Conservation (phyloP, 2,113 vertebrate species). For the Pyrgilauda ruficollis region DNA sequence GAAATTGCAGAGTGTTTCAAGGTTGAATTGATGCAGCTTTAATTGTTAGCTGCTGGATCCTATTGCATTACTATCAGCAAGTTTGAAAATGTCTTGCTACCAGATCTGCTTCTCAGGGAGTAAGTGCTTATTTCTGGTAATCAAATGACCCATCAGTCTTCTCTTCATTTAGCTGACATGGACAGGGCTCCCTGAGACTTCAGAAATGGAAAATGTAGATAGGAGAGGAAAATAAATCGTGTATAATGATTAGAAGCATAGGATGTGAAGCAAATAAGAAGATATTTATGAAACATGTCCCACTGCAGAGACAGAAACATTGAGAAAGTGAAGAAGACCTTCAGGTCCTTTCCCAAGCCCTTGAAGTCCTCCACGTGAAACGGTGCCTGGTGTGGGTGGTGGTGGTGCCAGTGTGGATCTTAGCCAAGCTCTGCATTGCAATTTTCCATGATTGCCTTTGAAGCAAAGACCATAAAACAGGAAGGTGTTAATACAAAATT, state of each 20-base stretch:
- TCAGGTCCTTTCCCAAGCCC: not conserved
- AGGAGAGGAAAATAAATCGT: not conserved
- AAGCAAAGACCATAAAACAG: not conserved
- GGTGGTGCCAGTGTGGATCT: not conserved
- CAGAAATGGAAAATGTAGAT: not conserved
- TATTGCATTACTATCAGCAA: conserved; percentile 50
- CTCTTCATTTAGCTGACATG: not conserved
- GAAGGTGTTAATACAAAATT: not conserved
- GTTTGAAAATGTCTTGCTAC: conserved; percentile 7
- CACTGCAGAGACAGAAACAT: not conserved
- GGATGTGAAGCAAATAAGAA: not conserved
- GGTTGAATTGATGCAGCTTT: conserved; percentile 37
- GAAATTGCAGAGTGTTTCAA: conserved; percentile 34
- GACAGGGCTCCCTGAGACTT: not conserved
- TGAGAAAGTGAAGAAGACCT: not conserved
- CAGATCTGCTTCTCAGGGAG: not conserved
- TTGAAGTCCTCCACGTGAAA: not conserved
- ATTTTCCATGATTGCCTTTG: not conserved
- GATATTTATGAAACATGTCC: not conserved
- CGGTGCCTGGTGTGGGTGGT: accelerated
- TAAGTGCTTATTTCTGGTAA: conserved; percentile 21
- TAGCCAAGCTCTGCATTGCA: not conserved
- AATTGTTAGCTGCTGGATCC: conserved; percentile 35
- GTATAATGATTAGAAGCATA: accelerated
- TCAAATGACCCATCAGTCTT: conserved; percentile 4